Evolutionary conservation across 1,140 invertebrate genomes (phyloP), one percentile per base, ranked within the genome.

Genomic region (Limonius californicus): DNA sequence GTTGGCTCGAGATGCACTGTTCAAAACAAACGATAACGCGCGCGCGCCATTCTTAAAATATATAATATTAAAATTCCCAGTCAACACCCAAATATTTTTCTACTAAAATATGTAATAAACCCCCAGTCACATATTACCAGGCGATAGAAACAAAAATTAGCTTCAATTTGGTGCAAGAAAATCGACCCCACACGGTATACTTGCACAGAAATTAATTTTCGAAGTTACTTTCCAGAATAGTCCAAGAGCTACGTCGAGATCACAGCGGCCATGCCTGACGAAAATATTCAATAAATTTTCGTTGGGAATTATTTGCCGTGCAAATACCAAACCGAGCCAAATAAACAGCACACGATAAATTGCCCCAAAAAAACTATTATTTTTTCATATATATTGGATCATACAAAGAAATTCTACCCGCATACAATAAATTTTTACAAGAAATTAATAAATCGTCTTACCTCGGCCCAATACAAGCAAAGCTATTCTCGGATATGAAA

Each of bases 1-100:
- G n/a, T n/a, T n/a, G n/a, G n/a, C n/a, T n/a, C n/a, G n/a, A n/a
- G n/a, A n/a, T n/a, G n/a, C n/a, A n/a, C n/a, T n/a, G n/a, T n/a
- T n/a, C n/a, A n/a, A n/a, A n/a, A n/a, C n/a, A n/a, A n/a, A 32
- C 11, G 27, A 45, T 14, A 18, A 50, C 19, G 8, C 45, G 45
- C 45, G 45, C 45, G 45, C 45, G 45, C 45, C 16, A 7, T 19
- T 19, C 16, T 50, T 21, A 70, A 70, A 71, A 71, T 61, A 39
- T 39, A 9, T 1, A 70, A 72, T 68, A 72, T 71, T 72, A 71
- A 73, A 71, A 71, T 68, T 59, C 50, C 12, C 23, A 54, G 68
- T 45, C 68, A 64, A 72, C 71, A 73, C 71, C 70, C 70, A 68
- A 73, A 70, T 73, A 68, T 69, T 70, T 73, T 70, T 54, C 59